These are phyloP conservation scores for Drosophila emarginata DNA, from an alignment of 2,888 invertebrate genomes.

Conservation along the genomic window DNA sequence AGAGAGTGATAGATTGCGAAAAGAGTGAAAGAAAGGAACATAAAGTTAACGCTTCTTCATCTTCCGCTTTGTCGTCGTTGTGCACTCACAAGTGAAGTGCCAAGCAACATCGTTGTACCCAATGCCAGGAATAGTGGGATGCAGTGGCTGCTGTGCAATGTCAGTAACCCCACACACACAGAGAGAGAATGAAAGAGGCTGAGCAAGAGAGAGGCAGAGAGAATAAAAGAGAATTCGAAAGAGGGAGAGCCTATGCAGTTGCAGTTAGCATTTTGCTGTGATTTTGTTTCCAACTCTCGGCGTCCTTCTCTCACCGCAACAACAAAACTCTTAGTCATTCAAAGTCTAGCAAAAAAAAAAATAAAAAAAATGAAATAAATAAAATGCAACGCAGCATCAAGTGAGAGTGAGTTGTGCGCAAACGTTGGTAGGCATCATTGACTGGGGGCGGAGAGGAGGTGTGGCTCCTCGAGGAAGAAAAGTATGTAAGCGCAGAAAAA, in stretches of 20 bases:
- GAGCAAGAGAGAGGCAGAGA: not conserved
- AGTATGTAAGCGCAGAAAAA: conserved; percentile 20
- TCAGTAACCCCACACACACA: conserved; percentile 75
- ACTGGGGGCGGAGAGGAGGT: conserved; percentile 6
- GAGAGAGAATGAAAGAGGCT: conserved; percentile 1
- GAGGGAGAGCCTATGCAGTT: conserved; percentile 29
- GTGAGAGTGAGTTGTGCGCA: conserved; percentile 70
- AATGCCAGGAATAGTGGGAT: conserved; percentile 1
- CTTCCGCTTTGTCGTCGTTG: conserved; percentile 6
- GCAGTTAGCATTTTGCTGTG: conserved; percentile 66
- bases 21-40: conserved; percentile 38
- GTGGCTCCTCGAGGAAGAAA: conserved; percentile 15
- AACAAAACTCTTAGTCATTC: conserved; percentile 64
- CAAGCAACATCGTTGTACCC: conserved; percentile 10
- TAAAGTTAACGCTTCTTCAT: conserved; percentile 4
- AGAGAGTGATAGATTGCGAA: not conserved
- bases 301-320: conserved; percentile 34
- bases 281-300: conserved; percentile 69
- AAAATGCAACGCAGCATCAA: conserved; percentile 55
- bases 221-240: conserved; percentile 20
- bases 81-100: conserved; percentile 17
- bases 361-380: conserved; percentile 30
- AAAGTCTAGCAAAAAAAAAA: conserved; percentile 50
- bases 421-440: conserved; percentile 20
- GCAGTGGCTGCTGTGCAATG: conserved; percentile 72